A percentile compares a stretch with the other conserved stretches of the same genome.
Evolutionary conservation across 2,113 vertebrate species (phyloP).

Genomic region (Sphaerodactylus townsendi): DNA sequence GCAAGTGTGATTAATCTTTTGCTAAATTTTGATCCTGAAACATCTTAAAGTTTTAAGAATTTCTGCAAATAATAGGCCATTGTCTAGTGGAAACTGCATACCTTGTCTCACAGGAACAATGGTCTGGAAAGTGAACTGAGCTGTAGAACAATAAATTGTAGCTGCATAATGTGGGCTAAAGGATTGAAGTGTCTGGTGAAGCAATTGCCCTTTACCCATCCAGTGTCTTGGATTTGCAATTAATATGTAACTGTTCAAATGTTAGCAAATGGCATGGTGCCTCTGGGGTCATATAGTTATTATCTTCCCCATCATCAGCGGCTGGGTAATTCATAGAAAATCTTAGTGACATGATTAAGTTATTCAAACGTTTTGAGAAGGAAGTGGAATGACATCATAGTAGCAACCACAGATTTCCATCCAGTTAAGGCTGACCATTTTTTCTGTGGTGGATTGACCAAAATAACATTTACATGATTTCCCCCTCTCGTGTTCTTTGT

Average conservation of each 20-base stretch:
- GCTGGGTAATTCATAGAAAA: background rate
- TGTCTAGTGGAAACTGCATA: background rate
- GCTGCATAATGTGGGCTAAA: background rate
- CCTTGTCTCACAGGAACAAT: background rate
- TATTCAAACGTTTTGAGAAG: background rate
- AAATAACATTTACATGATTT: too few relatives aligned
- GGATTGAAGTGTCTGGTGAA: background rate
- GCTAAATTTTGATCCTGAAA: background rate
- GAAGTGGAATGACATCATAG: background rate
- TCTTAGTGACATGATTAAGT: background rate
- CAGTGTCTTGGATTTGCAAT: background rate
- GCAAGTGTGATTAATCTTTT: background rate
- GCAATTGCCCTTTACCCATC: background rate
- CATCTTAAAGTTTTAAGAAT: background rate
- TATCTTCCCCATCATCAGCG: background rate
- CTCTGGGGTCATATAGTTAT: background rate
- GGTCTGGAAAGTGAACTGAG: background rate
- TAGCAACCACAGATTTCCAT: background rate
- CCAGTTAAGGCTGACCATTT: background rate
- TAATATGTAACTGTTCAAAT: background rate
- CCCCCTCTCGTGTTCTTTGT: too few relatives aligned
- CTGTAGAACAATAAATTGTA: background rate
- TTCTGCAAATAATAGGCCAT: background rate
- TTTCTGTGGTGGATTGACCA: background rate
- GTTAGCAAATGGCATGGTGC: background rate